These are phyloP conservation scores for Eospalax fontanierii DNA, from an alignment of 2,797 vertebrate genomes.

Conservation along the genomic window DNA sequence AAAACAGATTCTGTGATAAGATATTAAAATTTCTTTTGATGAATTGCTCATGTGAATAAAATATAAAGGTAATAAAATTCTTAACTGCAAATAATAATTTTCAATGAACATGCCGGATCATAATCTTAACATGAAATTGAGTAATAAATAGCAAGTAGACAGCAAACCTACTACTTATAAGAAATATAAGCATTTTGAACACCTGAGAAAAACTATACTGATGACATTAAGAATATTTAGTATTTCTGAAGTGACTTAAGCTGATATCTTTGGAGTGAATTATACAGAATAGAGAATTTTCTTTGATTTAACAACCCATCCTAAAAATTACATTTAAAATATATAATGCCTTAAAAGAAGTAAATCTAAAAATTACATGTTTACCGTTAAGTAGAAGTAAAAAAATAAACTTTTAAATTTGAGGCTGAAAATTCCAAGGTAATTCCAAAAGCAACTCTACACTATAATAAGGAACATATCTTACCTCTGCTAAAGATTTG, in stretches of 20 bases:
- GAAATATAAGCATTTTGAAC: slow-evolving; percentile 55
- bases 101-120: slow-evolving; percentile 68
- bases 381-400: slow-evolving; percentile 74
- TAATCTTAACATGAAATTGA: slow-evolving; percentile 73
- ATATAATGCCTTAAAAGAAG: slow-evolving; percentile 77
- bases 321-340: slow-evolving; percentile 80
- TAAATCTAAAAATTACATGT: slow-evolving; percentile 72
- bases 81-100: slow-evolving; percentile 78
- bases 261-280: slow-evolving; percentile 72
- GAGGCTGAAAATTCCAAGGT: slow-evolving; percentile 83
- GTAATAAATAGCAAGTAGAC: slow-evolving; percentile 48
- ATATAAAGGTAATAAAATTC: slow-evolving; percentile 76
- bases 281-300: slow-evolving; percentile 71
- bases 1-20: slow-evolving; percentile 66
- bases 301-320: slow-evolving; percentile 80
- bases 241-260: slow-evolving; percentile 78
- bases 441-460: slow-evolving; percentile 82
- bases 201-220: slow-evolving; percentile 52
- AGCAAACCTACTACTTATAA: slow-evolving; percentile 63
- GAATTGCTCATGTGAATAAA: slow-evolving; percentile 78
- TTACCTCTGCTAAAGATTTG: slow-evolving; percentile 91
- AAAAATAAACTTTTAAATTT: slow-evolving; percentile 79
- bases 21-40: slow-evolving; percentile 73
- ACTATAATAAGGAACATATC: slow-evolving; percentile 89
- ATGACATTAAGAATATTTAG: slow-evolving; percentile 76